A percentile compares a stretch with the other conserved stretches of the same genome.
Conservation (phyloP, 2,113 vertebrate genomes). For the Charadrius vociferus region DNA sequence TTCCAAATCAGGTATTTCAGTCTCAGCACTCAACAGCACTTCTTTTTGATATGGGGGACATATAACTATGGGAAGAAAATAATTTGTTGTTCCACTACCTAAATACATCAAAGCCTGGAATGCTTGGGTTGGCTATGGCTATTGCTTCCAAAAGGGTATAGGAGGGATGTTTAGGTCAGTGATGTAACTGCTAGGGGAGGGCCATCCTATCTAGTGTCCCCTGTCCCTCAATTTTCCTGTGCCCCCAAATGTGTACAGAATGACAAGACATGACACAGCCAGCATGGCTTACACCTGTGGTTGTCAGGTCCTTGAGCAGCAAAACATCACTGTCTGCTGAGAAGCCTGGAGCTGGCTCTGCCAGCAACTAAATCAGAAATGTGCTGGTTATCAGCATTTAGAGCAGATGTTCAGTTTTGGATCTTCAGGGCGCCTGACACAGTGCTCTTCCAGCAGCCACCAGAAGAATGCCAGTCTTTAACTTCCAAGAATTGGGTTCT, state of each 20-base stretch:
- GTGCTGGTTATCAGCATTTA: not conserved
- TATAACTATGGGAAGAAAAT: not conserved
- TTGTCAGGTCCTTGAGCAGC: not conserved
- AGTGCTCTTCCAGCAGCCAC: not conserved
- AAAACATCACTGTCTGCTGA: not conserved
- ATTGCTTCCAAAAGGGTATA: not conserved
- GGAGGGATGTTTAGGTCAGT: not conserved
- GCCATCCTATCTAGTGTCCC: not conserved
- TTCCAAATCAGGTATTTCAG: not conserved
- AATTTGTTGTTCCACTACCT: not conserved
- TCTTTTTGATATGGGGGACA: fast-evolving
- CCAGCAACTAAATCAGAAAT: not conserved
- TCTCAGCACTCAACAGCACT: not conserved
- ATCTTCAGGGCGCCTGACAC: not conserved
- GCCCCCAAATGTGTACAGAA: not conserved
- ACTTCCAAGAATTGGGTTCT: not conserved
- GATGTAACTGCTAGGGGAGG: not conserved
- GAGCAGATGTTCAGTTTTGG: not conserved
- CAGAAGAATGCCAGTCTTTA: not conserved
- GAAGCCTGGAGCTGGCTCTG: not conserved
- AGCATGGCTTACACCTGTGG: fast-evolving
- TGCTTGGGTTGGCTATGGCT: not conserved
- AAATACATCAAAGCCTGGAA: not conserved
- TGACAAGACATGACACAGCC: not conserved
- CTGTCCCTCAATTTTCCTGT: not conserved